These are phyloP conservation scores for Xestia ashworthii DNA, from an alignment of 2,888 invertebrate genomes.

Conservation along the genomic window DNA sequence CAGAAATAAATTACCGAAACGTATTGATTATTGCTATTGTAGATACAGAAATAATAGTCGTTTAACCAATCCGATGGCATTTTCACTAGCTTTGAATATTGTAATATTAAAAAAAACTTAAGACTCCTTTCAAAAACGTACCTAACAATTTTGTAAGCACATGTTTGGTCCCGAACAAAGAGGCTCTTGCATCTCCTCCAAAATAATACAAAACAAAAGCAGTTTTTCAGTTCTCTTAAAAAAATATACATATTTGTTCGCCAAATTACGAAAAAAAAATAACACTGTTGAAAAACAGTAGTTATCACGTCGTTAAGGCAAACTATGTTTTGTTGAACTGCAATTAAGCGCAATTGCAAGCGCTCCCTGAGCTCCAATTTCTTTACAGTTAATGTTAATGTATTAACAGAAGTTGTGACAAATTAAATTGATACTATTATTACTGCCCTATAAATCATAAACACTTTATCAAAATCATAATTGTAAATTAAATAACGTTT, in stretches of 20 bases:
- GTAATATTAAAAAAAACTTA: not conserved
- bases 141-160: not conserved
- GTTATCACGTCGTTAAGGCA: constrained; percentile 55
- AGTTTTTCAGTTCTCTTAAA: not conserved
- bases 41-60: not conserved
- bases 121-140: not conserved
- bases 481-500: no score
- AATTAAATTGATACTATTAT: not conserved
- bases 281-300: constrained; percentile 29
- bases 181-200: not conserved
- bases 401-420: constrained; percentile 16
- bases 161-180: not conserved
- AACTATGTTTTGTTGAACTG: constrained; percentile 49
- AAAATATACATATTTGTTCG: not conserved
- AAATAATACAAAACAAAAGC: not conserved
- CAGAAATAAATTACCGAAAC: constrained; percentile 23
- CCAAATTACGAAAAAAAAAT: constrained; percentile 25
- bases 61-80: not conserved
- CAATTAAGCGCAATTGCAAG: constrained; percentile 57
- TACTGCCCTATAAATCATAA: no score
- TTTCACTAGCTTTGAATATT: not conserved
- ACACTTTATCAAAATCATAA: no score
- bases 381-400: constrained; percentile 21
- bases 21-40: constrained; percentile 41
- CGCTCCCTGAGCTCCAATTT: constrained; percentile 32